Evolutionary conservation across 2,888 invertebrate species (phyloP).

Genomic region (Dasysyrphus albostriatus): DNA sequence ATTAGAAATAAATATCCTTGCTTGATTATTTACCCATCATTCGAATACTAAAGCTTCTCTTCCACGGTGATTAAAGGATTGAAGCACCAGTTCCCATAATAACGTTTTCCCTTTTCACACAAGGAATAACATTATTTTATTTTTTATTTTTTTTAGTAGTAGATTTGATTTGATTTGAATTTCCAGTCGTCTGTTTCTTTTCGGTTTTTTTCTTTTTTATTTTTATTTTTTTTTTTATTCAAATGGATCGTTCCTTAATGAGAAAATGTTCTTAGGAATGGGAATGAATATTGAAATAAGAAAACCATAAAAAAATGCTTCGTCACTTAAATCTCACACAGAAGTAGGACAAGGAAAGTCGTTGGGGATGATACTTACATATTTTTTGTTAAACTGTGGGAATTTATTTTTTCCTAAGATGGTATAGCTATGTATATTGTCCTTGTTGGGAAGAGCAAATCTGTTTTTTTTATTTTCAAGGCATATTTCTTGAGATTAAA

Average conservation of each 20-base stretch:
- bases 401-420: background rate
- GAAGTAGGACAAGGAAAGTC: conserved; percentile 35
- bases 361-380: conserved; percentile 13
- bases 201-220: background rate
- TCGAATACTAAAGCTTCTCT: conserved; percentile 1
- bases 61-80: conserved; percentile 26
- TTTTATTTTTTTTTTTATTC: background rate
- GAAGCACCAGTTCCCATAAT: background rate
- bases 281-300: conserved; percentile 11
- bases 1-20: conserved; percentile 12
- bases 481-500: conserved; percentile 20
- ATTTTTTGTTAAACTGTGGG: conserved; percentile 11
- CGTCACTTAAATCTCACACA: conserved; percentile 11
- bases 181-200: conserved; percentile 7
- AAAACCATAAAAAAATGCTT: conserved; percentile 18
- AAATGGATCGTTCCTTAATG: conserved; percentile 38
- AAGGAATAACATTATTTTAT: conserved; percentile 29
- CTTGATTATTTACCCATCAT: conserved; percentile 37
- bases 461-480: background rate
- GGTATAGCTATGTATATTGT: background rate
- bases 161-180: conserved; percentile 33
- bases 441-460: conserved; percentile 3
- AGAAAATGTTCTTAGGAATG: conserved; percentile 16
- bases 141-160: background rate
- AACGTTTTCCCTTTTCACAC: conserved; percentile 10